A percentile compares a stretch with the other conserved stretches of the same genome.
Conservation (phyloP, 2,113 vertebrate genomes). For the Pygoscelis antarcticus region DNA sequence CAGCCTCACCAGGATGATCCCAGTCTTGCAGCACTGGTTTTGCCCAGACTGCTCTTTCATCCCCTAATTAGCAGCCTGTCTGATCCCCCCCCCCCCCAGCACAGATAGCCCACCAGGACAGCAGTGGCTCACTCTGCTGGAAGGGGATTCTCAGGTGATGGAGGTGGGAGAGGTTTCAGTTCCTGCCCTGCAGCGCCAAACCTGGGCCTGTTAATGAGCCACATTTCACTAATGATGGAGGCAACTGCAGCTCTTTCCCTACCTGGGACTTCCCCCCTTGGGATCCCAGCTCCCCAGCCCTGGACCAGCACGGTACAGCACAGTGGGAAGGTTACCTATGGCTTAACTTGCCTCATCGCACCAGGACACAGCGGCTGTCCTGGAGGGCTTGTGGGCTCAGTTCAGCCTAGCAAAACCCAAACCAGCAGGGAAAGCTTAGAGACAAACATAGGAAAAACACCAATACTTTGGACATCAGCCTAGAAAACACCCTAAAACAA, state of each 20-base stretch:
- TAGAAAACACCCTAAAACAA: background rate
- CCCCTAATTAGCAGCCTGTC: background rate
- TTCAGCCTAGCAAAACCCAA: background rate
- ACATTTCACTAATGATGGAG: accelerated
- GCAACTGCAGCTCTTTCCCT: too few species aligned
- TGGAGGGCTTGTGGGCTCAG: background rate
- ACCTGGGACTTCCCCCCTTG: background rate
- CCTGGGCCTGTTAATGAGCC: background rate
- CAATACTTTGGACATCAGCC: background rate
- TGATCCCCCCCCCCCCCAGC: background rate
- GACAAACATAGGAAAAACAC: background rate
- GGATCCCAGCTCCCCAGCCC: background rate
- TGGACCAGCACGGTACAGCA: accelerated
- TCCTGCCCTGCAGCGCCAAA: background rate
- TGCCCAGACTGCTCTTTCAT: background rate
- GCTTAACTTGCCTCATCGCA: accelerated
- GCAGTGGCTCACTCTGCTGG: background rate
- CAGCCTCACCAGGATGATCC: background rate
- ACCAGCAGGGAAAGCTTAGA: background rate
- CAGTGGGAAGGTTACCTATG: background rate
- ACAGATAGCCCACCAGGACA: accelerated
- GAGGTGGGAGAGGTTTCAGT: background rate
- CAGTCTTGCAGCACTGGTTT: background rate
- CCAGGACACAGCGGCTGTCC: background rate
- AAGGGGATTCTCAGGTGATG: background rate